Evolutionary conservation across 2,113 vertebrate genomes (phyloP), one percentile per base, ranked within the genome.

Genomic region (Paramormyrops kingsleyae): DNA sequence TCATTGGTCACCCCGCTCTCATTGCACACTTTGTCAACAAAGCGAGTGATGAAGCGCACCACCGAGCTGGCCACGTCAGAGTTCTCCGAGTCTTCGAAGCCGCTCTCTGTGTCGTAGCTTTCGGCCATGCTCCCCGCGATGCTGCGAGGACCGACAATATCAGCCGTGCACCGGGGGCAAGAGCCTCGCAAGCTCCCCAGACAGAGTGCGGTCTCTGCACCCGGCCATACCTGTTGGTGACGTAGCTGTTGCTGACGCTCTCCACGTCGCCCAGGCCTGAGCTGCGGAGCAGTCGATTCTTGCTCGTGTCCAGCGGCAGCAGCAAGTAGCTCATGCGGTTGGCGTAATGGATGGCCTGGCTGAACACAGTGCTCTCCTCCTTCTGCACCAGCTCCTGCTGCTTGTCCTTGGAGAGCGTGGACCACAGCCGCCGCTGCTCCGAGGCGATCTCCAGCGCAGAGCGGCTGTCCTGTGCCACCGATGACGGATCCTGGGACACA

Each of bases 321-420:
- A 99, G 96, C 89, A 99, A 96, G 95, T 99, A 99, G 94, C 98
- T 99, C 97, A 99, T 98, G 92, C 98, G 96, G 96, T 96, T 99
- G 94, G 98, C 98, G 0, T 99, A 99, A 94, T 99, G 98, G 93
- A 99, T 98, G 94, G 99, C 99, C 95, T 99, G 99, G 95, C 98
- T 99, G 96, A 99, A 99, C 77, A 99, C 99, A 0, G 98, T 99
- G 94, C 99, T 99, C 95, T 99, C 99, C 93, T 99, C 99, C 94
- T 99, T 99, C 95, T 99, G 98, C 90, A 99, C 98, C 46, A 98
- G 96, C 94, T 99, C 99, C 90, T 95, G 97, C 95, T 99, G 99
- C 90, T 97, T 96, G 90, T 98, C 98, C 9, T 96, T 95, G 93
- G 94, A 95, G 91, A 99, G 94, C 1, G 96, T 98, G 0, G 97